Evolutionary conservation across 2,113 vertebrate species (phyloP).

Genomic region (Peromyscus maniculatus): DNA sequence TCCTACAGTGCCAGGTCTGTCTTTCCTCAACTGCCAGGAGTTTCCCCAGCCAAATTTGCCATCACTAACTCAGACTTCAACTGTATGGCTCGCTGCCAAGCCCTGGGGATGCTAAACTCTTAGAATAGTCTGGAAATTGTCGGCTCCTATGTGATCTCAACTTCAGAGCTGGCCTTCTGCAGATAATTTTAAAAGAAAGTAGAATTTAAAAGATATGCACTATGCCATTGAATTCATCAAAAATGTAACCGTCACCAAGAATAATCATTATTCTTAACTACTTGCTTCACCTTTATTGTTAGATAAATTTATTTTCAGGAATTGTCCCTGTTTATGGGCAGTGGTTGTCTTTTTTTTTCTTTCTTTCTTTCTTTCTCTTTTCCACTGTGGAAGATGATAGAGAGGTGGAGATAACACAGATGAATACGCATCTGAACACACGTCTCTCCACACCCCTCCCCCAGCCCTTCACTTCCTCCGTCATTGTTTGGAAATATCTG

Average conservation of each 20-base stretch:
- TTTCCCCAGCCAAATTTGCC: constrained; percentile 62
- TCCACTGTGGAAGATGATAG: neutral
- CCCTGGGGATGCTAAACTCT: constrained; percentile 67
- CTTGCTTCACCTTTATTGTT: constrained; percentile 65
- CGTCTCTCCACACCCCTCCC: accelerated
- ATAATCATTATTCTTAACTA: constrained; percentile 16
- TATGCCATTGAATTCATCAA: constrained; percentile 50
- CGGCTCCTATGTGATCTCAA: constrained; percentile 47
- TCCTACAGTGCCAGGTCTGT: constrained; percentile 83
- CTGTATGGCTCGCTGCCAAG: constrained; percentile 46
- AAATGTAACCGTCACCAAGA: neutral
- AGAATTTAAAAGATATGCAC: constrained; percentile 61
- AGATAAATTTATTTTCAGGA: constrained; percentile 50
- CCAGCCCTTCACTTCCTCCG: neutral
- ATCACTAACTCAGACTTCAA: constrained; percentile 81
- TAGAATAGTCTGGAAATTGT: constrained; percentile 75
- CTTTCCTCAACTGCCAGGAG: constrained; percentile 87
- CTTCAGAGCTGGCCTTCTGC: constrained; percentile 74
- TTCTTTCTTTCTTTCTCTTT: neutral
- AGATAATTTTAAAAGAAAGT: constrained; percentile 51
- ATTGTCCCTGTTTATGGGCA: neutral
- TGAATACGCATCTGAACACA: accelerated
- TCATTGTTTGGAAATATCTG: neutral
- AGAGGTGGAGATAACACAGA: neutral
- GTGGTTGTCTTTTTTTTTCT: neutral